These are phyloP conservation scores for Odontothrips loti DNA, from an alignment of 2,888 invertebrate genomes.

Conservation along the genomic window DNA sequence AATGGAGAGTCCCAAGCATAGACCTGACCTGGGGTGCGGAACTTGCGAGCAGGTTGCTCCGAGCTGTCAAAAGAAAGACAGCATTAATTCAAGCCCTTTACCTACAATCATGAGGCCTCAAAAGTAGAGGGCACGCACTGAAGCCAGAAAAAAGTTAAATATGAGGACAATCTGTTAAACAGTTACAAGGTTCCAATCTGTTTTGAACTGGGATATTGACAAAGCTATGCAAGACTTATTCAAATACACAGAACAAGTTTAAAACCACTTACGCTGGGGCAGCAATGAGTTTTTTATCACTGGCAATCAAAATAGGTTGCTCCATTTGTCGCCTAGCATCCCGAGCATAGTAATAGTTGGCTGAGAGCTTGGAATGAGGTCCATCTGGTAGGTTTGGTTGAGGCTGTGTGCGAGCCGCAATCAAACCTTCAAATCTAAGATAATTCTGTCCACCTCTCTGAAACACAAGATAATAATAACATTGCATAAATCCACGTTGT, in stretches of 20 bases:
- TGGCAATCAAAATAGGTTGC: constrained; percentile 59
- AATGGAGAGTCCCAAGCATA: background rate
- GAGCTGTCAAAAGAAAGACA: background rate
- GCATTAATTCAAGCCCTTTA: too few species aligned
- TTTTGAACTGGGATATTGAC: too few species aligned
- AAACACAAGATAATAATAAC: constrained; percentile 35
- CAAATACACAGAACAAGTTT: too few species aligned
- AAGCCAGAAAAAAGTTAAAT: too few species aligned
- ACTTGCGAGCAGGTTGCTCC: background rate
- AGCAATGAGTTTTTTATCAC: background rate
- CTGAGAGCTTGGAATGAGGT: constrained; percentile 68
- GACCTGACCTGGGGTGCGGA: background rate
- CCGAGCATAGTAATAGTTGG: constrained; percentile 78
- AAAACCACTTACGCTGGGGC: background rate
- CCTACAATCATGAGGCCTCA: too few species aligned
- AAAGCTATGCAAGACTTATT: too few species aligned
- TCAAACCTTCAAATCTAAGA: constrained; percentile 61
- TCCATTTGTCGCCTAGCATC: constrained; percentile 76
- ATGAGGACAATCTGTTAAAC: too few species aligned
- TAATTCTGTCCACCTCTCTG: constrained; percentile 60
- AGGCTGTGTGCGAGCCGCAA: constrained; percentile 74
- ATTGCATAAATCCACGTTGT: background rate
- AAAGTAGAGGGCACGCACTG: too few species aligned
- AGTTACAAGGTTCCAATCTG: too few species aligned
- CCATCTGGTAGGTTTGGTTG: constrained; percentile 78